A percentile compares a stretch with the other conserved stretches of the same genome.
Evolutionary conservation across 2,113 vertebrate species (phyloP).

Genomic region (Gulo gulo): DNA sequence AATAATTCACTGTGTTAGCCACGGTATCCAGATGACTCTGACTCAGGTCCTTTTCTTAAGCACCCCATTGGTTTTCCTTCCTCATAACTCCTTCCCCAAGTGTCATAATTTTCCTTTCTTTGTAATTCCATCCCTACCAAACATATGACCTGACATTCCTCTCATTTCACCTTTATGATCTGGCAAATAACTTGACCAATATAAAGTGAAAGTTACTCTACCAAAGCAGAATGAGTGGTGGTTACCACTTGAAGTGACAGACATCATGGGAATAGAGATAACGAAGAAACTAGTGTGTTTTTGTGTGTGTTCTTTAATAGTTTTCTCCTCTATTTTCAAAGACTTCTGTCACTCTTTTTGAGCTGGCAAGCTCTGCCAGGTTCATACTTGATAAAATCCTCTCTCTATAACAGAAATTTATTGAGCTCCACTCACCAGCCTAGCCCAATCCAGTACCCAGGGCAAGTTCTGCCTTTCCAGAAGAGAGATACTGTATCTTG

Average conservation of each 20-base stretch:
- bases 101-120: background rate
- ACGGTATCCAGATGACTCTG: background rate
- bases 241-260: background rate
- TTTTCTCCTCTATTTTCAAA: background rate
- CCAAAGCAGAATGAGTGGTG: background rate
- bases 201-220: background rate
- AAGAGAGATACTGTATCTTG: background rate
- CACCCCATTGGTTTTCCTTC: background rate
- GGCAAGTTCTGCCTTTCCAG: background rate
- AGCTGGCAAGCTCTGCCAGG: background rate
- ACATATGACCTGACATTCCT: background rate
- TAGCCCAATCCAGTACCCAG: background rate
- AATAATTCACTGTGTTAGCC: background rate
- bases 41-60: background rate
- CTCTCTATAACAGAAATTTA: background rate
- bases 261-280: background rate
- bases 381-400: background rate
- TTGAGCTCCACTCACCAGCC: background rate
- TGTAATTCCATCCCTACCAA: background rate
- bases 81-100: background rate
- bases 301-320: background rate
- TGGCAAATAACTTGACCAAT: background rate
- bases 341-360: background rate
- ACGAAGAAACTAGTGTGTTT: background rate
- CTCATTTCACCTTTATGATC: background rate